phyloP scores from a whole-genome alignment of 2,113 vertebrate species.

The pig (Sus scrofa) region T2T-Sscrofa CM000813.6:106756501-106757000 shows the following conservation, averaged over 20 bases:
- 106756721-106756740: not conserved
- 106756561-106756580: not conserved
- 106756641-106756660: not conserved
- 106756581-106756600: not conserved
- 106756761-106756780: not conserved
- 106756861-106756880: not conserved
- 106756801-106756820: too few species aligned
- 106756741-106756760: not conserved
- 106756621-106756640: not conserved
- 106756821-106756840: not conserved
- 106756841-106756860: not conserved
- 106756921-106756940: not conserved
- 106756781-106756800: too few species aligned
- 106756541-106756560: not conserved
- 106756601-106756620: not conserved
- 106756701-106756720: not conserved
- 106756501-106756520: not conserved
- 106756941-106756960: not conserved
- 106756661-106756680: not conserved
- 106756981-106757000: not conserved
- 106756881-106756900: not conserved
- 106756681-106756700: not conserved
- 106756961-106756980: not conserved
- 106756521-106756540: not conserved
- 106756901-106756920: not conserved